These are phyloP conservation scores for Pocillopora damicornis DNA, from an alignment of 64 coral and sea anemone species.

Conservation along the genomic window DNA sequence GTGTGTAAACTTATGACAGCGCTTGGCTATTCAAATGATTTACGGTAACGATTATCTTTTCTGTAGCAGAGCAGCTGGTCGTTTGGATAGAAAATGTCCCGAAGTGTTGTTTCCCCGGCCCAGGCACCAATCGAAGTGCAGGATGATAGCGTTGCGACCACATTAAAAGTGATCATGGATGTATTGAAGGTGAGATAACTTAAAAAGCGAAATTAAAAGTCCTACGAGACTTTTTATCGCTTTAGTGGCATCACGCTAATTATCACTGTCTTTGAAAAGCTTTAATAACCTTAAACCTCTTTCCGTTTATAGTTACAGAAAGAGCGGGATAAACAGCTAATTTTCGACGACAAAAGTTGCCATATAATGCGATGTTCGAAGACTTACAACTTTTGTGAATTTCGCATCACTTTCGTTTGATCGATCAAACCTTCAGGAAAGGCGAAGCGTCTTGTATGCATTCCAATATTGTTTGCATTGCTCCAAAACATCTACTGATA, in stretches of 20 bases:
- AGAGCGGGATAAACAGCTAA: neutral
- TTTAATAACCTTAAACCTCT: neutral
- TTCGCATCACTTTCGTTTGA: neutral
- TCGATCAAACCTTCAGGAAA: constrained; percentile 8
- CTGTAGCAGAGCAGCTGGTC: constrained; percentile 2
- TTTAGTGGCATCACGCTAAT: constrained; percentile 5
- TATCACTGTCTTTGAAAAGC: constrained; percentile 24
- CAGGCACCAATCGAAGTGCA: constrained; percentile 39
- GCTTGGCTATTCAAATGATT: constrained; percentile 18
- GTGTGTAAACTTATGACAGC: constrained; percentile 35
- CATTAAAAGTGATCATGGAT: constrained; percentile 82
- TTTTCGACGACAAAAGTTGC: neutral
- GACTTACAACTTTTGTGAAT: neutral
- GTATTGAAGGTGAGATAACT: constrained; percentile 68
- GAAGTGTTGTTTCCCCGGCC: constrained; percentile 3
- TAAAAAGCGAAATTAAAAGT: neutral
- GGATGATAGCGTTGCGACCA: constrained; percentile 78
- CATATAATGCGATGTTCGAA: neutral
- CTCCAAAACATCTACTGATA: constrained; percentile 34
- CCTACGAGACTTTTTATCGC: neutral
- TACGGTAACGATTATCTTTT: constrained; percentile 32
- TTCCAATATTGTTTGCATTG: constrained; percentile 60
- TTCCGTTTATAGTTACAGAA: neutral
- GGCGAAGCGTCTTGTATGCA: constrained; percentile 57
- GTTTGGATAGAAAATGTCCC: constrained; percentile 40